Percentiles rank a stretch among this genome's conserved stretches.
Conservation (phyloP, 2,888 invertebrate species). For the Thymelicus lineola region DNA sequence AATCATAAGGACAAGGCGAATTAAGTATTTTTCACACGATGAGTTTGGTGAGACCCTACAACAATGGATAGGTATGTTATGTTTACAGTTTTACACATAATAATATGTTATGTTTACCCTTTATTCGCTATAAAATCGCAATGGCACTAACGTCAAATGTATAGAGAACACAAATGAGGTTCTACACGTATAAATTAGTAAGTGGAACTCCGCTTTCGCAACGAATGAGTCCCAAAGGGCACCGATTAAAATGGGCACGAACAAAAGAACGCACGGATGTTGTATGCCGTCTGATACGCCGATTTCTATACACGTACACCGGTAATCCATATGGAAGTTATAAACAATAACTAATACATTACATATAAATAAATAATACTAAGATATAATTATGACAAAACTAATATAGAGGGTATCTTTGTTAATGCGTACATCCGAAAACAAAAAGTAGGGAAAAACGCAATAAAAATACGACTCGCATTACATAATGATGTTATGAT, state of each 20-base stretch:
- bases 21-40: too few species aligned
- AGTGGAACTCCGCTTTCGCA: conserved; percentile 26
- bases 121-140: background rate
- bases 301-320: conserved; percentile 24
- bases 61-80: too few species aligned
- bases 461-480: too few species aligned
- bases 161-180: conserved; percentile 16
- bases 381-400: too few species aligned
- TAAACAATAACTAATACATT: background rate
- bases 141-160: background rate
- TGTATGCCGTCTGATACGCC: background rate
- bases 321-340: background rate
- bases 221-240: conserved; percentile 25
- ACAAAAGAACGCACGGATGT: conserved; percentile 25
- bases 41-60: too few species aligned
- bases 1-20: too few species aligned
- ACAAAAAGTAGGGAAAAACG: too few species aligned
- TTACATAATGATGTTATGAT: too few species aligned
- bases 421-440: too few species aligned
- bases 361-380: background rate
- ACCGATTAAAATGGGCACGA: conserved; percentile 20
- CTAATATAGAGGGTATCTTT: too few species aligned
- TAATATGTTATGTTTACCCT: too few species aligned
- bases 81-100: too few species aligned
- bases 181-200: conserved; percentile 15